Base-by-base conservation (phyloP, 2,797 vertebrate genomes). In the Geotrypetes seraphini region DNA sequence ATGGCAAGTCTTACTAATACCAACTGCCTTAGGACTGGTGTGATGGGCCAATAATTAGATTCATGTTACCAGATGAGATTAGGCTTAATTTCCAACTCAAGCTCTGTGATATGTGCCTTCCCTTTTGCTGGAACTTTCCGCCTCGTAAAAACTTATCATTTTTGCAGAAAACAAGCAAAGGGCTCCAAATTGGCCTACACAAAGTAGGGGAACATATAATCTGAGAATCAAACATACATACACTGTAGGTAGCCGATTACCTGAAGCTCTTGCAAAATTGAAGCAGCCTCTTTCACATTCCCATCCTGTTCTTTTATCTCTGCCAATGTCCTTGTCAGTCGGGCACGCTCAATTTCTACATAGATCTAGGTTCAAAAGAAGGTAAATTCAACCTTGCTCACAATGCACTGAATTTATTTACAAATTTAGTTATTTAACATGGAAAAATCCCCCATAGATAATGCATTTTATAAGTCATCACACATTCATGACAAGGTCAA, bases 291-390 rank as follows among this genome's bases (percentile, higher is more conserved):
- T 58, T 89, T 96, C 42, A 97, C 87, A 0, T 98, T 95, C 10
- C 92, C 93, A 0, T 57, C 91, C 71, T 95, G 78, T 12, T 99
- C 96, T 67, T 98, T 97, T 63, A 99, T 97, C 20, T 63, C 72
- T 10, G 92, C 94, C 37, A 98, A 71, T 0, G 87, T 98, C 61
- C 94, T 96, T 5, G 94, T 96, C 43, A 99, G 77, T 25, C 95
- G 85, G 19, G 96, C 96, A 4, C 95, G 90, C 50, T 99, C 96
- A 4, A 99, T 98, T 75, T 99, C 96, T 33, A 99, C 96, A 16
- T 99, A 99, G 33, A 99, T 99, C 96, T 99, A 65, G 12, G 47
- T 42, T 16, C 40, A 30, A 52, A 22, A 33, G 5, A 42, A 26
- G 16, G 37, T 17, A 55, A 43, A 43, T 7, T n/a, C n/a, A n/a